A percentile compares a stretch with the other conserved stretches of the same genome.
These are phyloP conservation scores for Ectropis crepuscularia DNA, from an alignment of 2,888 invertebrate genomes.

Conservation along the genomic window DNA sequence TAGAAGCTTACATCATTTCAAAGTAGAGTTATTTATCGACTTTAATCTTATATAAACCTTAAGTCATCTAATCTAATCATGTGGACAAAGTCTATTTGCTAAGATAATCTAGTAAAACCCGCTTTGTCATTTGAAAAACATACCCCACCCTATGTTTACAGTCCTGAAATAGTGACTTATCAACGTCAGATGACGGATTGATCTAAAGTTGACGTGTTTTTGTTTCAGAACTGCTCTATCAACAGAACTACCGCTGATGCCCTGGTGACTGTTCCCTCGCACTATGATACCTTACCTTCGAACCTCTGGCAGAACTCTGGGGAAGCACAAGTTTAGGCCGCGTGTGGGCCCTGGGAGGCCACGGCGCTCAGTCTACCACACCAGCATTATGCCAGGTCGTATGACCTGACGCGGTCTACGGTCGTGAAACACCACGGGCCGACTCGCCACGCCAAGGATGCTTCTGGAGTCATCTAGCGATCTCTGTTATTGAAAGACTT, in stretches of 20 bases:
- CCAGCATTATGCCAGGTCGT: constrained; percentile 62
- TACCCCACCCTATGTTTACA: constrained; percentile 6
- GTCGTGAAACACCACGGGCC: constrained; percentile 74
- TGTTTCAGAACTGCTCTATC: constrained; percentile 88
- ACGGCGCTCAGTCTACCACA: constrained; percentile 54
- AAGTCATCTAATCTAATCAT: constrained; percentile 13
- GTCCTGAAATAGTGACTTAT: constrained; percentile 8
- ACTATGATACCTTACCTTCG: constrained; percentile 87
- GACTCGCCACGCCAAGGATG: constrained; percentile 57
- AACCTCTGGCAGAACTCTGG: constrained; percentile 76
- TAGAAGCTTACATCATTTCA: too few species aligned
- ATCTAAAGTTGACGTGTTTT: constrained; percentile 23
- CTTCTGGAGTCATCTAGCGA: constrained; percentile 53
- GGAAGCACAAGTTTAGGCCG: constrained; percentile 77
- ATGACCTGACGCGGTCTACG: constrained; percentile 59
- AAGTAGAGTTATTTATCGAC: neutral
- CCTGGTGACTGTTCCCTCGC: constrained; percentile 90
- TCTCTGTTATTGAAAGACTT: constrained; percentile 53
- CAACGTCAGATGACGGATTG: neutral
- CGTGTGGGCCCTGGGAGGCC: constrained; percentile 47
- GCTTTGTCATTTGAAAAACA: constrained; percentile 7
- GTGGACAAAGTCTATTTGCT: constrained; percentile 10
- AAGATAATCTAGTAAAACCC: constrained; percentile 1
- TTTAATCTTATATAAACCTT: constrained; percentile 2
- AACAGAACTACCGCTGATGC: constrained; percentile 89